Conservation (phyloP, 2,113 vertebrate species). For the Calidris pugnax region DNA sequence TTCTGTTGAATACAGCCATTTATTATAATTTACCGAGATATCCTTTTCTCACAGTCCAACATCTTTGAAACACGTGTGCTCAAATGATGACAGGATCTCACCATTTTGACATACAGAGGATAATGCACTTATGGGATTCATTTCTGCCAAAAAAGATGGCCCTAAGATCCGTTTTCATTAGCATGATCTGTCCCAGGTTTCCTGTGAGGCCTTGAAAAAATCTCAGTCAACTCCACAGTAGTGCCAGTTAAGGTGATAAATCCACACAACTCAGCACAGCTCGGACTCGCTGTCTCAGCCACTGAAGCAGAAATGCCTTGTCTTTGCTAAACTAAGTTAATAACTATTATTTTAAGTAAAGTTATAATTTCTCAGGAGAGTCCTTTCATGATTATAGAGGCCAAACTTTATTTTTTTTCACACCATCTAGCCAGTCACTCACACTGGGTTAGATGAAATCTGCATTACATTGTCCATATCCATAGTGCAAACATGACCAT, state of each 20-base stretch:
- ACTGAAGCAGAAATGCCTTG: neutral
- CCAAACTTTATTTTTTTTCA: neutral
- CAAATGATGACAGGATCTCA: neutral
- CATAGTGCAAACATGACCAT: neutral
- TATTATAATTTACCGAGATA: neutral
- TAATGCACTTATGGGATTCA: neutral
- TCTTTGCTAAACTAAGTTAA: neutral
- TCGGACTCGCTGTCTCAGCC: neutral
- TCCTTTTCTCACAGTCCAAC: neutral
- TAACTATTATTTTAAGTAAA: neutral
- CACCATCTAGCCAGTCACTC: neutral
- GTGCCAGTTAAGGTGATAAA: neutral
- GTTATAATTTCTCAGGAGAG: neutral
- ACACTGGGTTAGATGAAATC: neutral
- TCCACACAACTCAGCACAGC: neutral
- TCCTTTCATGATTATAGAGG: neutral
- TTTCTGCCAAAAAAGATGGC: neutral
- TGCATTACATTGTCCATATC: neutral
- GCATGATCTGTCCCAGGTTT: neutral
- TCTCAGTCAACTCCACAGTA: fast-evolving
- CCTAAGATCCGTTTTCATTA: neutral
- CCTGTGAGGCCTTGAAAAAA: neutral
- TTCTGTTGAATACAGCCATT: neutral
- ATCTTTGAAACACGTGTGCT: neutral
- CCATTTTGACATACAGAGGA: neutral